Base-by-base conservation (phyloP, 2,797 vertebrate species). In the Tenualosa thibaudeaui region DNA sequence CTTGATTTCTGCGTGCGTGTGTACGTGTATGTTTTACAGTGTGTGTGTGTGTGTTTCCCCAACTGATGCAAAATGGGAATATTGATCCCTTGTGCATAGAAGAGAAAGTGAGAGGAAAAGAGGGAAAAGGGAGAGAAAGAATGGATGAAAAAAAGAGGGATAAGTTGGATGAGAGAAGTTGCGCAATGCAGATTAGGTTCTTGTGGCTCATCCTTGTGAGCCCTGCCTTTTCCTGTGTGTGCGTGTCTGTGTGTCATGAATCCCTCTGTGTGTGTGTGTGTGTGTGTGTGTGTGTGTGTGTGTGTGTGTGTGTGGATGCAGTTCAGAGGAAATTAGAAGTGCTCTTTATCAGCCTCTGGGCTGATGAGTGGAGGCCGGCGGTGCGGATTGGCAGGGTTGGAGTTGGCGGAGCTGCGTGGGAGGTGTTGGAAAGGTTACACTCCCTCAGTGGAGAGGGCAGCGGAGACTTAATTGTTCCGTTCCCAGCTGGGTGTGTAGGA, bases 51-150 rank as follows among this genome's bases (percentile, higher is more conserved):
- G 31, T 43, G 31, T 60, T 37, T 31, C 65, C 85, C 88, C 88
- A 37, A 84, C 84, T 75, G 31, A 17, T 75, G 82, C 83, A 89
- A 85, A 90, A 86, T 88, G 85, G 81, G 82, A 90, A 84, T 88
- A 91, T 91, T 78, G 89, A 90, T 90, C 85, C 8, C 40, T 81
- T 24, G 58, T 85, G 58, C 81, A 58, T 86, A 84, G 86, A 88
- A 81, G 85, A 82, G 31, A 31, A 1, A 31, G 31, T 31, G 31
- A 31, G 31, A 31, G 31, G 31, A 31, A 31, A 31, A 31, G 26
- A 85, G 78, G 51, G 19, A 84, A 81, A 60, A 37, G 19, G 83
- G 81, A 89, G 81, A 78, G 86, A 86, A 86, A 83, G 3, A 17
- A 31, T 65, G 62, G 24, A 19, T 43, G 65, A 43, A 50, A 71